These are phyloP conservation scores for Prietella phreatophila DNA, from an alignment of 2,113 vertebrate genomes.

Conservation along the genomic window DNA sequence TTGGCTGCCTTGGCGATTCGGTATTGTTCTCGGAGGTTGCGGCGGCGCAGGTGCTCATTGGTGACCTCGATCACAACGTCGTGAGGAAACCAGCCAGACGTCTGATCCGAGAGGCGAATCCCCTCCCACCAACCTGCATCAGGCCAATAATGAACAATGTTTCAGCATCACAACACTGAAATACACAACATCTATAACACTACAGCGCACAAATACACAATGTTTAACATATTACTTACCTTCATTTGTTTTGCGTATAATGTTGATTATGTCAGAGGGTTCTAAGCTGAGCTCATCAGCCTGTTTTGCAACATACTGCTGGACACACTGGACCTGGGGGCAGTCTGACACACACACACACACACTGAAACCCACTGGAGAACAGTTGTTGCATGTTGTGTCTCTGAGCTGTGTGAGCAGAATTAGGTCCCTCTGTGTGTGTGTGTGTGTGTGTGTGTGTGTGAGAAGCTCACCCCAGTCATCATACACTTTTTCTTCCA, in stretches of 20 bases:
- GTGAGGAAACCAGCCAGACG: constrained; percentile 73
- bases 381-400: neutral
- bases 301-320: constrained; percentile 63
- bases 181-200: neutral
- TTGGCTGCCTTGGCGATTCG: constrained; percentile 63
- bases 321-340: constrained; percentile 73
- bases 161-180: neutral
- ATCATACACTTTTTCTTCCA: constrained; percentile 74
- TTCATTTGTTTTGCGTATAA: constrained; percentile 70
- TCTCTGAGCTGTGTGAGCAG: neutral
- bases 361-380: neutral
- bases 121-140: constrained; percentile 75
- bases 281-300: constrained; percentile 68
- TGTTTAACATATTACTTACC: constrained; percentile 57
- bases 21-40: constrained; percentile 72
- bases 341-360: constrained; percentile 65
- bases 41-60: constrained; percentile 73
- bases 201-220: neutral
- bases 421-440: neutral
- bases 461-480: constrained; percentile 71
- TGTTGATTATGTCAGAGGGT: constrained; percentile 63
- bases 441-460: neutral
- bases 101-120: constrained; percentile 62
- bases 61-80: constrained; percentile 72
- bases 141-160: neutral